phyloP scores from a whole-genome alignment of 1,140 invertebrate genomes.

The Monomorium pharaonis region DNA sequence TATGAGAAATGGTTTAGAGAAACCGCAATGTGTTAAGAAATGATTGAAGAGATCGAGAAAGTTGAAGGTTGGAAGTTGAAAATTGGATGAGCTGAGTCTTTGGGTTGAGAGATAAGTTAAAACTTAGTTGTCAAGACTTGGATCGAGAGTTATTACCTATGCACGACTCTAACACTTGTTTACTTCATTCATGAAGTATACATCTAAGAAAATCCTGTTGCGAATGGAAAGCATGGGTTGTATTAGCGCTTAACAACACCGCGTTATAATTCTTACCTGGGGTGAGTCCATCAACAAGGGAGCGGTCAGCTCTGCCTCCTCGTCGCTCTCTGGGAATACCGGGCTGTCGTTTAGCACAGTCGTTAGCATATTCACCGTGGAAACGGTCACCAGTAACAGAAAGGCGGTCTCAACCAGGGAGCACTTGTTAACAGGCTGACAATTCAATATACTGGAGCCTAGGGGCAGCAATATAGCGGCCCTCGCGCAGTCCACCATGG shows the following conservation, averaged over 20 bases:
- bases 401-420: slow-evolving; percentile 96
- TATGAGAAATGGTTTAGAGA: background rate
- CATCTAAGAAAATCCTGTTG: background rate
- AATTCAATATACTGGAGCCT: slow-evolving; percentile 92
- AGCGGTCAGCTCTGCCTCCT: slow-evolving; percentile 88
- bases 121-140: background rate
- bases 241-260: background rate
- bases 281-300: slow-evolving; percentile 92
- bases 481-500: slow-evolving; percentile 92
- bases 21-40: background rate
- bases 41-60: background rate
- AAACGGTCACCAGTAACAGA: slow-evolving; percentile 94
- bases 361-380: slow-evolving; percentile 96
- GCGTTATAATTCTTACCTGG: slow-evolving; percentile 83
- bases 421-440: slow-evolving; percentile 94
- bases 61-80: background rate
- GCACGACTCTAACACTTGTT: background rate
- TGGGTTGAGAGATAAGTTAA: background rate
- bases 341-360: slow-evolving; percentile 96
- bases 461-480: slow-evolving; percentile 93
- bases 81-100: background rate
- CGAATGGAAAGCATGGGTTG: background rate
- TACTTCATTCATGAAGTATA: background rate
- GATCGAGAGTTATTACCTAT: background rate
- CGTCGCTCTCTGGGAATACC: slow-evolving; percentile 92